Base-by-base conservation (phyloP, 2,888 invertebrate genomes). In the Ornithoptera priamus region DNA sequence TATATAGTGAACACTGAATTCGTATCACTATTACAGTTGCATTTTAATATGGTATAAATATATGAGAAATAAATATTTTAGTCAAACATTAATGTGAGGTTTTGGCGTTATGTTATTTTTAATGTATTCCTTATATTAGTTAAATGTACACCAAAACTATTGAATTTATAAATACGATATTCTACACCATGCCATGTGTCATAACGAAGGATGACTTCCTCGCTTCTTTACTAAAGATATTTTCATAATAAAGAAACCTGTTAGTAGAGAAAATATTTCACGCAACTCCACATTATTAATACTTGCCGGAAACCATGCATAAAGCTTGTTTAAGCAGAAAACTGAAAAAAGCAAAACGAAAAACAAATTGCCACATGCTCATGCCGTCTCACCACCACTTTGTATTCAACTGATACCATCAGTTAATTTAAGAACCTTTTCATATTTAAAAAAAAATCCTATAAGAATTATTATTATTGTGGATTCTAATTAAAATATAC, bases 291-390 rank as follows among this genome's bases (percentile, higher is more conserved):
- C 12, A 53, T 50, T 50, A 20, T 56, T 24, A 8, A 4, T 18
- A 68, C 71, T 77, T 77, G 75, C 77, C 75, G 75, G 74, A 78
- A 79, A 80, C 76, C 83, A 84, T 85, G 86, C 87, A 79, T 78
- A 62, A 87, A 87, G 88, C 89, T 86, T 85, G 88, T 87, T 77
- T 78, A 85, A 85, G 88, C 88, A 72, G 71, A 73, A 73, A 76
- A 72, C 73, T 72, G 75, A 73, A 72, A 73, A 62, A 66, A 58
- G 58, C 30, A 50, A 57, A 56, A 42, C 5, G 0, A 56, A 70
- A 56, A 60, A 30, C 67, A 60, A 56, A n/a, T n/a, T 39, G 39
- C 46, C 39, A 50, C 2, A 2, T 7, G 15, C 36, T 10, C 12
- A 50, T 30, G 46, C 46, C 39, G 60, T 53, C 17, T 62, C 30